phyloP scores from a whole-genome alignment of 37 sponge, comb jelly and placozoan genomes.

The Geodia barretti region DNA sequence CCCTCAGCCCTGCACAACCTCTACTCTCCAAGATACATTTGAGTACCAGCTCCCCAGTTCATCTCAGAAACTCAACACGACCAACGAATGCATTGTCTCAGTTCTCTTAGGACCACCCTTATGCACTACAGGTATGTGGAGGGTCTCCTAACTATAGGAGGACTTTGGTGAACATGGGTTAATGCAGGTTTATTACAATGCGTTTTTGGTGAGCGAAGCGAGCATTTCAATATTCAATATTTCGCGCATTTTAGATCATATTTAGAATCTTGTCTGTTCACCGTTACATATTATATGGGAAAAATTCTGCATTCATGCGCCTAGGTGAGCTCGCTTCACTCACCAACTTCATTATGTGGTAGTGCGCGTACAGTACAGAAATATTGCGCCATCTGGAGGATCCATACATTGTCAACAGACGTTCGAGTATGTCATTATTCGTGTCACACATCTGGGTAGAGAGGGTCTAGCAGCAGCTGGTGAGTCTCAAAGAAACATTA shows the following conservation, averaged over 20 bases:
- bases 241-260: too few relatives aligned
- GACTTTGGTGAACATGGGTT: neutral
- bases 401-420: too few relatives aligned
- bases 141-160: neutral
- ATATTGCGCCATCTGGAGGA: too few relatives aligned
- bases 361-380: too few relatives aligned
- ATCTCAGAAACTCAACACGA: slow-evolving; percentile 79
- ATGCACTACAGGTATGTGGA: slow-evolving; percentile 40
- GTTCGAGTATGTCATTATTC: too few relatives aligned
- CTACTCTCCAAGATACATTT: slow-evolving; percentile 69
- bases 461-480: too few relatives aligned
- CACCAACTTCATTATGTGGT: too few relatives aligned
- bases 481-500: too few relatives aligned
- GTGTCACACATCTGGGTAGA: too few relatives aligned
- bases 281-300: neutral
- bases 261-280: neutral
- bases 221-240: too few relatives aligned
- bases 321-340: too few relatives aligned
- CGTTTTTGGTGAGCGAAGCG: too few relatives aligned
- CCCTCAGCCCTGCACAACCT: slow-evolving; percentile 23
- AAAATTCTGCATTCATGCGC: neutral
- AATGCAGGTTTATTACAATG: neutral
- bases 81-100: slow-evolving; percentile 85
- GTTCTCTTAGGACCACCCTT: slow-evolving; percentile 41
- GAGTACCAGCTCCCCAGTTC: slow-evolving; percentile 72